Evolutionary conservation across 2,113 vertebrate genomes (phyloP), one percentile per base, ranked within the genome.

Genomic region (Crocuta crocuta): DNA sequence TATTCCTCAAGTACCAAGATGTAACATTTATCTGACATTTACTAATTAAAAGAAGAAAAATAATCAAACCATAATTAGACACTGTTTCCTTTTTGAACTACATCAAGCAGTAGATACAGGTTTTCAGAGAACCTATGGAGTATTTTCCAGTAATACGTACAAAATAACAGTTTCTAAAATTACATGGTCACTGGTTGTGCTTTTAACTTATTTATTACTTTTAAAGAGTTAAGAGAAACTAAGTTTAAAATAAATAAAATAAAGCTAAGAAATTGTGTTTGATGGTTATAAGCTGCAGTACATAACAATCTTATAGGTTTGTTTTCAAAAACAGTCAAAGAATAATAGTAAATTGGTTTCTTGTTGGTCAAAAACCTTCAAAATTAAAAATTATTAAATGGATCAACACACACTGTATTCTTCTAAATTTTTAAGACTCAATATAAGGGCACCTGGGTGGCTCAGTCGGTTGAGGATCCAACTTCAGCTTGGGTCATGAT

Each of bases 291-390:
- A 94, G 23, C 55, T 80, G 17, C 28, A 71, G 66, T 45, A 85
- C n/a, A 33, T 74, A 96, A 63, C 16, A 70, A 78, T 33, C 50
- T 80, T 81, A 74, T 15, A 71, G 21, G 55, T 91, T 39, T 80
- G 23, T 90, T 50, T 94, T 85, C n/a, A 78, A 93, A 87, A 89
- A 81, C 45, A 93, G 31, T 70, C n/a, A 81, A 7, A 61, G 66
- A 87, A 89, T 33, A 10, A 68, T 31, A 88, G 58, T 66, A 43
- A 66, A 94, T n/a, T 86, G 16, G n/a, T 39, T 58, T 91, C 33
- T 85, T 26, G 33, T 88, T 94, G 76, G 28, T 48, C 43, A 81
- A 91, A 97, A 90, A 79, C 45, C 55, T 86, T 81, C 24, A 90
- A 23, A 61, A 66, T 94, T 61, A 73, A 39, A 95, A 58, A 85